A percentile compares a stretch with the other conserved stretches of the same genome.
These are phyloP conservation scores for Phainopepla nitens DNA, from an alignment of 2,113 vertebrate species.

Conservation along the genomic window DNA sequence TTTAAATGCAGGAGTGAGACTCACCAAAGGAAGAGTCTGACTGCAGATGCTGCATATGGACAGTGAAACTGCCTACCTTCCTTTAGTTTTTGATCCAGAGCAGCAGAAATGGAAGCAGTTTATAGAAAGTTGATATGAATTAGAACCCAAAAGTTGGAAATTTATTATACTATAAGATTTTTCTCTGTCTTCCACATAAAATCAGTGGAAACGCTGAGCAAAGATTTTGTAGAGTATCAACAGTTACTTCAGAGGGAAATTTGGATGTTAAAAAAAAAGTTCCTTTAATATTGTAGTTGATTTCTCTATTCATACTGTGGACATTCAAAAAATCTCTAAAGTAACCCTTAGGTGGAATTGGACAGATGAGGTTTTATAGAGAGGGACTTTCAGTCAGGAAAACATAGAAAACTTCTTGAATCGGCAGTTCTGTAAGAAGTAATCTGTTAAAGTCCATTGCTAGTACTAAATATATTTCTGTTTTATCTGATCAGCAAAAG, in stretches of 20 bases:
- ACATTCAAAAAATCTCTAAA: neutral
- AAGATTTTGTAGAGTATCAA: neutral
- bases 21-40: neutral
- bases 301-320: neutral
- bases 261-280: neutral
- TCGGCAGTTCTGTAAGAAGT: conserved; percentile 14
- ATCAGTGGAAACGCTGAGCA: neutral
- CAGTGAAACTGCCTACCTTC: neutral
- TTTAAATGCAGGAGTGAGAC: neutral
- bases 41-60: neutral
- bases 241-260: neutral
- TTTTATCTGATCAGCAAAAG: conserved; percentile 9
- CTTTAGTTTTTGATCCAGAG: neutral
- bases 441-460: conserved; percentile 25
- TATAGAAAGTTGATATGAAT: neutral
- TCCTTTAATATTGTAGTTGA: neutral
- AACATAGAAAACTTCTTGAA: neutral
- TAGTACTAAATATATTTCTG: neutral
- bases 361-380: neutral
- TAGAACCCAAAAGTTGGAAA: neutral
- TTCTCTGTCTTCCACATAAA: neutral
- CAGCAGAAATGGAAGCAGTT: neutral
- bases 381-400: neutral
- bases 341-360: neutral
- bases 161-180: neutral